Base-by-base conservation (phyloP, 2,797 vertebrate species). In the Rhinichthys osculus region DNA sequence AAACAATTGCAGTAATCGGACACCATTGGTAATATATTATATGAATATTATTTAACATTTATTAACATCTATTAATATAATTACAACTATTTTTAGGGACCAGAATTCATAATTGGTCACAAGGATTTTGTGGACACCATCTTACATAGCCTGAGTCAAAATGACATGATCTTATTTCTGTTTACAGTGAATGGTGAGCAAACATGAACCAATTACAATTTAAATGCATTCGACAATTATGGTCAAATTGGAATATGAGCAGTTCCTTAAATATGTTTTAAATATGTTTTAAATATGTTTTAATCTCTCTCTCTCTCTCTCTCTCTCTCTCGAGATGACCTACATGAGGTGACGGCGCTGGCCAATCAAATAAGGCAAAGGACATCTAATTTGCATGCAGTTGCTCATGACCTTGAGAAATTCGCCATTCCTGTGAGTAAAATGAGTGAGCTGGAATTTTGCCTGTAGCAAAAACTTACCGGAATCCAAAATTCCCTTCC, bases 161-260 rank as follows among this genome's bases (percentile, higher is more conserved):
- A 80, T 9, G 96, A 96, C 86, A 91, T 91, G 0, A 90, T 96
- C 14, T 85, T 96, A n/a, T 95, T 97, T 70, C 74, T 96, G 80
- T 97, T 95, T 47, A 93, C 91, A 4, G 88, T 92, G 66, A 92
- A 92, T 82, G 92, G 94, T 95, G 78, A 72, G 89, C 9, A 62
- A 66, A 27, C 30, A 81, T 8, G 0, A 70, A 77, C 7, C 13
- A 27, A 38, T 50, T 67, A n/a, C 3, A 14, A 79, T 40, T 66
- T 27, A 30, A 79, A 79, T 44, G 23, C 71, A 83, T 50, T 47
- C 1, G 19, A 9, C 16, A 30, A 11, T 33, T 50, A 50, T 16
- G 40, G 8, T 16, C 27, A 66, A 47, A 40, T 5, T 21, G 5
- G 9, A 47, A 66, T 21, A 30, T 35, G 27, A 66, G 14, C 27